Base-by-base conservation (phyloP, 64 coral and sea anemone species). In the Dendrophyllia cribrosa region DNA sequence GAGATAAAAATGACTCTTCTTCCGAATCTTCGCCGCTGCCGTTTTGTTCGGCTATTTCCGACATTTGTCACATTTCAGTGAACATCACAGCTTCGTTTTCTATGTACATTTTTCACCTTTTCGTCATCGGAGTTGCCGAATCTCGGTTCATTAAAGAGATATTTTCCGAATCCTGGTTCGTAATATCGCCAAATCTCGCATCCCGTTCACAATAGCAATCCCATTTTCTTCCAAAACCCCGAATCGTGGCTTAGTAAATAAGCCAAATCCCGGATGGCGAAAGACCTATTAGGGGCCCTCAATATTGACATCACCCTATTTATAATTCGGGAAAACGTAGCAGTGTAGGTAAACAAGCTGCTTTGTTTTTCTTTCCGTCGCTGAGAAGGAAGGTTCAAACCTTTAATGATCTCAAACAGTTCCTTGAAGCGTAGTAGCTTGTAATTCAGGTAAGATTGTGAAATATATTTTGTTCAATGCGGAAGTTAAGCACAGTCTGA, bases 11-110 rank as follows among this genome's bases (percentile, higher is more conserved):
- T n/a, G n/a, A n/a, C n/a, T n/a, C n/a, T n/a, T n/a, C n/a, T n/a
- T n/a, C n/a, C n/a, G n/a, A n/a, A n/a, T n/a, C n/a, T n/a, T n/a
- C n/a, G n/a, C n/a, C n/a, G n/a, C n/a, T n/a, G n/a, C n/a, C n/a
- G n/a, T n/a, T n/a, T 78, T 78, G 43, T 79, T 79, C 48, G 60
- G 60, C 60, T 63, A 63, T 63, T 63, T n/a, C n/a, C n/a, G n/a
- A n/a, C n/a, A n/a, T n/a, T n/a, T n/a, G n/a, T n/a, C n/a, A n/a
- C n/a, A n/a, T n/a, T n/a, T n/a, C n/a, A n/a, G n/a, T n/a, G n/a
- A n/a, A n/a, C n/a, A n/a, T n/a, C n/a, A n/a, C n/a, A n/a, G n/a
- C 17, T 15, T 15, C 9, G 17, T 15, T 3, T 63, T 63, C 9
- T 8, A 63, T 63, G 15, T 14, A 15, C 60, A 15, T 63, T 14